phyloP scores from a whole-genome alignment of 2,888 invertebrate species.

The Anarsia innoxiella region DNA sequence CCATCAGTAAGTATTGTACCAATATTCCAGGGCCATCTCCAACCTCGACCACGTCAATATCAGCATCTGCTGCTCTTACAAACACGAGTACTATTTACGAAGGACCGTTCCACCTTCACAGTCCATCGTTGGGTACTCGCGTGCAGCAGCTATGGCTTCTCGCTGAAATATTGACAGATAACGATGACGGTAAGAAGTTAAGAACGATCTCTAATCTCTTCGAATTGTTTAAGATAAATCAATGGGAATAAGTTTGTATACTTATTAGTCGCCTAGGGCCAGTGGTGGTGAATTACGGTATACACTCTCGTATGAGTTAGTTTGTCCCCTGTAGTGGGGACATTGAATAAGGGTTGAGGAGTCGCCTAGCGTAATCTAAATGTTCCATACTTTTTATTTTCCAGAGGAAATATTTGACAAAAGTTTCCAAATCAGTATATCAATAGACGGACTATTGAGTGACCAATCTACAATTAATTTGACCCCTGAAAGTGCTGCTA shows the following conservation, averaged over 20 bases:
- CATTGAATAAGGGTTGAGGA: too few species aligned
- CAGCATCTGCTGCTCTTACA: constrained; percentile 71
- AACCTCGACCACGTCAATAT: constrained; percentile 79
- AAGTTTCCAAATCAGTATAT: constrained; percentile 89
- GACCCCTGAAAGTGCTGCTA: constrained; percentile 77
- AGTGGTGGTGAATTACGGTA: too few species aligned
- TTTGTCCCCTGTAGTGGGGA: too few species aligned
- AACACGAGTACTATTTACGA: constrained; percentile 79
- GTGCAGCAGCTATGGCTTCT: constrained; percentile 96
- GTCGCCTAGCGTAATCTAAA: too few species aligned
- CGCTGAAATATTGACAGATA: constrained; percentile 87
- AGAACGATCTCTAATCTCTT: too few species aligned
- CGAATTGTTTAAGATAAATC: too few species aligned
- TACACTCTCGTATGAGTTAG: too few species aligned
- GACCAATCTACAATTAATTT: constrained; percentile 83
- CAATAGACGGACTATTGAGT: constrained; percentile 85
- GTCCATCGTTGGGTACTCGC: constrained; percentile 89
- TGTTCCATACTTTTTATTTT: constrained; percentile 36
- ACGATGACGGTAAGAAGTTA: constrained; percentile 87
- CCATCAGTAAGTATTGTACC: too few species aligned
- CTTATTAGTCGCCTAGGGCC: too few species aligned
- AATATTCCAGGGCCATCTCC: constrained; percentile 82
- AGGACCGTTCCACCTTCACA: constrained; percentile 91
- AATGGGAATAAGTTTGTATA: too few species aligned
- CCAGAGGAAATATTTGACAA: constrained; percentile 93